These are phyloP conservation scores for Antigone vipio DNA, from an alignment of 2,113 vertebrate species.

Conservation along the genomic window DNA sequence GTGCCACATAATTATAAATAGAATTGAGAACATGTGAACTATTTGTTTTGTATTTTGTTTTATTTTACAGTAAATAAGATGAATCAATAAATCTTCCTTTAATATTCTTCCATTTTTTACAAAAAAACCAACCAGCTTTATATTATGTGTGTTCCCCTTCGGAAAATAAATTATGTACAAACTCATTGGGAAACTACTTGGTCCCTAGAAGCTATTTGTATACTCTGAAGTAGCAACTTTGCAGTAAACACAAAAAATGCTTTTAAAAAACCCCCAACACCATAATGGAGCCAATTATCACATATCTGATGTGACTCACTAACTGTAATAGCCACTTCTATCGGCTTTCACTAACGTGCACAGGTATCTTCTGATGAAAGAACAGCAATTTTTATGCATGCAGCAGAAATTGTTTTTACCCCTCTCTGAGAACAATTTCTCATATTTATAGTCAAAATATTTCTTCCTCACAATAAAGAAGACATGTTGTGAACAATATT, in stretches of 20 bases:
- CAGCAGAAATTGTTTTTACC: not conserved
- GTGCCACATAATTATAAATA: not conserved
- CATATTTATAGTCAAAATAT: not conserved
- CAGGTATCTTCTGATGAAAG: not conserved
- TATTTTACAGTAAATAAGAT: not conserved
- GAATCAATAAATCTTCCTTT: not conserved
- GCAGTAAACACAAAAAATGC: not conserved
- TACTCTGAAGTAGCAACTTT: not conserved
- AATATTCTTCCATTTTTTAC: not conserved
- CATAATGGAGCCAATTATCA: not conserved
- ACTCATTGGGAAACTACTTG: not conserved
- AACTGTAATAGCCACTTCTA: not conserved
- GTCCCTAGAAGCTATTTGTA: not conserved
- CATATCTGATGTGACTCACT: not conserved
- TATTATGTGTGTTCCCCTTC: not conserved
- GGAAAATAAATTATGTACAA: not conserved
- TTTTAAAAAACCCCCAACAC: not conserved
- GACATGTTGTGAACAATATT: not conserved
- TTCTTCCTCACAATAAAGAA: not conserved
- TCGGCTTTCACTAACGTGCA: not conserved
- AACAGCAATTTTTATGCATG: not conserved
- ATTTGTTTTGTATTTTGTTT: not conserved
- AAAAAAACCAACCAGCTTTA: not conserved
- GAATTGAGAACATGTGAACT: not conserved
- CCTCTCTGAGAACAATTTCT: not conserved